Percentiles rank a stretch among this genome's conserved stretches.
Evolutionary conservation across 2,888 invertebrate genomes (phyloP).

Genomic region (Rhaphigaster nebulosa): DNA sequence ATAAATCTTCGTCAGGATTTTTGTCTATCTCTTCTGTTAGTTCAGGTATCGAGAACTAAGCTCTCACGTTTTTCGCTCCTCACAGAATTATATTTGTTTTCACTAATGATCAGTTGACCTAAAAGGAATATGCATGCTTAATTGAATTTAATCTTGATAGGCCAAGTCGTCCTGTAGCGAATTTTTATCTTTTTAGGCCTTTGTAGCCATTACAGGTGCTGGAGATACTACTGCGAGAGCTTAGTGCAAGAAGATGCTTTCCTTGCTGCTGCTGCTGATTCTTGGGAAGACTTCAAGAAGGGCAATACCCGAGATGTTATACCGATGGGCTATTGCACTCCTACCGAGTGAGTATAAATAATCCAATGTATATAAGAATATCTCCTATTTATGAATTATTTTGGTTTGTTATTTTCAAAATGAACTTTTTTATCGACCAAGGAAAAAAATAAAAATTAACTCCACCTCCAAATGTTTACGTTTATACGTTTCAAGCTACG

Average conservation of each 20-base stretch:
- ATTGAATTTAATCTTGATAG: not conserved
- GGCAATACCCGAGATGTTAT: not conserved
- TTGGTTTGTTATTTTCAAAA: too few species aligned
- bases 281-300: slow-evolving; percentile 25
- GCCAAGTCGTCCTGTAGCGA: not conserved
- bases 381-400: not conserved
- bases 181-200: not conserved
- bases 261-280: not conserved
- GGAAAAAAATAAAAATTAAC: too few species aligned
- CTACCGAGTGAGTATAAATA: not conserved
- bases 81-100: too few species aligned
- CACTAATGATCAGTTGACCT: too few species aligned
- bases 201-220: slow-evolving; percentile 11
- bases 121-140: too few species aligned
- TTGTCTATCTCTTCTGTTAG: too few species aligned
- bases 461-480: too few species aligned
- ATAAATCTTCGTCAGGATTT: too few species aligned
- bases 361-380: not conserved
- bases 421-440: too few species aligned
- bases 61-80: too few species aligned
- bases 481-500: too few species aligned
- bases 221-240: not conserved
- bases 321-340: not conserved
- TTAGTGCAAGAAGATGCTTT: not conserved
- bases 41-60: too few species aligned